Conservation (phyloP, 2,797 vertebrate genomes). For the Pseudochirops corinnae region DNA sequence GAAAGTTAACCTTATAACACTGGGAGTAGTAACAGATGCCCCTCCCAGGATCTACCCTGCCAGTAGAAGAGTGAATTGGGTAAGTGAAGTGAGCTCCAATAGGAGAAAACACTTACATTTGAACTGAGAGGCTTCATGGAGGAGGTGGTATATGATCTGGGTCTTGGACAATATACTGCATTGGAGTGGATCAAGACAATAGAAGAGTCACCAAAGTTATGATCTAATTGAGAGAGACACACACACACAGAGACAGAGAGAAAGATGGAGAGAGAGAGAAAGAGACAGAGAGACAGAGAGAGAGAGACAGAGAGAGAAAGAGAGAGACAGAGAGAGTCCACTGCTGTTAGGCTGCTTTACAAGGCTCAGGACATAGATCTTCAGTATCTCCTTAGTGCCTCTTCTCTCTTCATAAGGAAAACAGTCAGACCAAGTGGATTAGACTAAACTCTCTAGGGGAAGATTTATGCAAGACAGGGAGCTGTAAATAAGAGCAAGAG, state of each 20-base stretch:
- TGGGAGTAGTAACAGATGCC: not conserved
- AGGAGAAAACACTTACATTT: not conserved
- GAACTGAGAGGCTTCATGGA: not conserved
- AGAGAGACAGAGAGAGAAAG: not conserved
- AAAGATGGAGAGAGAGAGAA: not conserved
- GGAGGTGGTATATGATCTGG: not conserved
- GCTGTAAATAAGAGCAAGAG: constrained; percentile 81
- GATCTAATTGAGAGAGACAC: not conserved
- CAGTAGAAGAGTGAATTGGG: not conserved
- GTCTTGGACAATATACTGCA: not conserved
- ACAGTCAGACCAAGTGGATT: constrained; percentile 74
- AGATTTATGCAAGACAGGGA: constrained; percentile 80
- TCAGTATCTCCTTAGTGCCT: not conserved
- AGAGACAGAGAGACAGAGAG: not conserved
- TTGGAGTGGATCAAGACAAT: not conserved
- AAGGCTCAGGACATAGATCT: not conserved
- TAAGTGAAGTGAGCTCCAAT: not conserved
- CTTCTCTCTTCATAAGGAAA: constrained; percentile 62
- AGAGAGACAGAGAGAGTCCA: not conserved
- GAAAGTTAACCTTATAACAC: not conserved
- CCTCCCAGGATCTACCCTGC: not conserved
- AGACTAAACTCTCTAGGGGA: constrained; percentile 67
- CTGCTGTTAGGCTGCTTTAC: not conserved
- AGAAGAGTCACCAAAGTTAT: not conserved
- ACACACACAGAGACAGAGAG: not conserved